phyloP scores from a whole-genome alignment of 2,797 vertebrate species.

The Pitangus sulphuratus region DNA sequence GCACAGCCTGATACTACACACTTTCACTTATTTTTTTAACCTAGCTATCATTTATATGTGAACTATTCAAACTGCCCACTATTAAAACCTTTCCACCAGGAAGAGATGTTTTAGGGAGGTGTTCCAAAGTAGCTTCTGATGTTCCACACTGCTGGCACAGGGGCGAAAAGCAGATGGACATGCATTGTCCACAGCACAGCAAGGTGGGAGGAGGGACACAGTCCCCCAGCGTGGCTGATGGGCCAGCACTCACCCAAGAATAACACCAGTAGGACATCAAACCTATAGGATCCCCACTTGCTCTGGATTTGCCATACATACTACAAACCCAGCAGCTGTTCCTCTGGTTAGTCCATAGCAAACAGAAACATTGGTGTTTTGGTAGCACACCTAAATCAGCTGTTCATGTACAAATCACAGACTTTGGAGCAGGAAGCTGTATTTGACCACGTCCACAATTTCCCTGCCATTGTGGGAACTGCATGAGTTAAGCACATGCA shows the following conservation, averaged over 20 bases:
- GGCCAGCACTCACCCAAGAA: neutral
- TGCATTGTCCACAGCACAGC: neutral
- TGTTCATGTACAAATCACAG: neutral
- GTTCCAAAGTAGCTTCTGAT: neutral
- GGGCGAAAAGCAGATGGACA: neutral
- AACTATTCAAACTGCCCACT: neutral
- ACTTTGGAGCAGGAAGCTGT: neutral
- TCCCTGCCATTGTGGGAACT: neutral
- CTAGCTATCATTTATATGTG: neutral
- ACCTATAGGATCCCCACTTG: neutral
- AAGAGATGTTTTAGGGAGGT: neutral
- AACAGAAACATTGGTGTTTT: neutral
- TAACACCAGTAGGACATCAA: neutral
- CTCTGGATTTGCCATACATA: neutral
- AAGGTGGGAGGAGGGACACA: neutral
- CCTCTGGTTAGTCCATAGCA: neutral
- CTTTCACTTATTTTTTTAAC: neutral
- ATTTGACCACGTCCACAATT: fast-evolving
- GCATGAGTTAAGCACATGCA: fast-evolving
- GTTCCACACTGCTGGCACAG: neutral
- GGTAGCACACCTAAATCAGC: neutral
- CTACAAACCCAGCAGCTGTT: neutral
- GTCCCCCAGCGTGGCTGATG: fast-evolving
- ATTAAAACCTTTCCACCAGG: neutral
- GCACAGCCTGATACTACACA: neutral